Conservation (phyloP, 64 coral and sea anemone genomes). For the Porites australiensis region DNA sequence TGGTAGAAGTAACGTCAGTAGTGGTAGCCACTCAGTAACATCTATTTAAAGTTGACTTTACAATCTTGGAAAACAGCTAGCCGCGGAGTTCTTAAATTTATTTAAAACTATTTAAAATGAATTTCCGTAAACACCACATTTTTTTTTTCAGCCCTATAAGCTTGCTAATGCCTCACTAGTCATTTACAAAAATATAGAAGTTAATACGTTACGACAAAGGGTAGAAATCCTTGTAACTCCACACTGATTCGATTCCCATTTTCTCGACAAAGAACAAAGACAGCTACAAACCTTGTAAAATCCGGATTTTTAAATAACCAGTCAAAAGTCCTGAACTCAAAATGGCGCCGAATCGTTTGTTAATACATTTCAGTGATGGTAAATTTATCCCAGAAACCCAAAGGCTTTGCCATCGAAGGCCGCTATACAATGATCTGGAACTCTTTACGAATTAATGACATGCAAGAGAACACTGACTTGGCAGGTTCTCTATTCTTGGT, state of each 20-base stretch:
- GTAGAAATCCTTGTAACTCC: background rate
- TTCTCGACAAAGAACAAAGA: background rate
- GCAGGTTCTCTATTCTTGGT: slow-evolving; percentile 39
- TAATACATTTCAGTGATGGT: background rate
- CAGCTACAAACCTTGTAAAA: background rate
- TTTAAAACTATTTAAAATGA: no score
- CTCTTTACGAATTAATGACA: slow-evolving; percentile 52
- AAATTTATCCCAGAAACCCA: background rate
- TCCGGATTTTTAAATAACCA: no score
- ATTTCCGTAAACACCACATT: no score
- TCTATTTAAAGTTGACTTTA: background rate
- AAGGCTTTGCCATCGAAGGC: background rate
- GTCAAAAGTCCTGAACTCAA: background rate
- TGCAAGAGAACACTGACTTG: slow-evolving; percentile 31
- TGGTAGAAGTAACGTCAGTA: background rate
- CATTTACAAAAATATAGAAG: no score
- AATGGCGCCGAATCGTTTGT: background rate
- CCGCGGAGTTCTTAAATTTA: background rate
- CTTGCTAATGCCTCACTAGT: no score
- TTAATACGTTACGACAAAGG: background rate
- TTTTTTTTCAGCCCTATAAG: no score
- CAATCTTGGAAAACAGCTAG: background rate
- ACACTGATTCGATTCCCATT: background rate
- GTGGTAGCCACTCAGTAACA: background rate
- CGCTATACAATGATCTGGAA: slow-evolving; percentile 16